phyloP scores from a whole-genome alignment of 2,113 vertebrate species.

The Cinclus mexicanus region DNA sequence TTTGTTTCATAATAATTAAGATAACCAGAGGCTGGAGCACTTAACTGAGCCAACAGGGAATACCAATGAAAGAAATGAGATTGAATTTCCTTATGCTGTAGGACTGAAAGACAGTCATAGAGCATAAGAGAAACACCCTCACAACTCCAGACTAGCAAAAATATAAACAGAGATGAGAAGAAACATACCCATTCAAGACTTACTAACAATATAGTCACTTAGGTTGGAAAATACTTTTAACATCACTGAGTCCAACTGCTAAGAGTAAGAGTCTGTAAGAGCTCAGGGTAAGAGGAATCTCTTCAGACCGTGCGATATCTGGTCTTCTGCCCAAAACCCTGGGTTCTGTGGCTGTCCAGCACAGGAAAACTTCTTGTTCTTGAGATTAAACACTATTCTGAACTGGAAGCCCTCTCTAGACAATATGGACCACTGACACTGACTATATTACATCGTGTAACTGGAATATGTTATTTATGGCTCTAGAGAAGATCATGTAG shows the following conservation, averaged over 20 bases:
- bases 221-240: neutral
- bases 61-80: neutral
- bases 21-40: neutral
- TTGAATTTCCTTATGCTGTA: neutral
- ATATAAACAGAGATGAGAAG: neutral
- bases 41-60: neutral
- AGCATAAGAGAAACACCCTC: neutral
- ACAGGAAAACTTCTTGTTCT: neutral
- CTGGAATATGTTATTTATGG: neutral
- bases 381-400: neutral
- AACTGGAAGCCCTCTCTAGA: neutral
- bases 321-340: neutral
- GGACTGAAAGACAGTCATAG: neutral
- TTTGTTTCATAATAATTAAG: neutral
- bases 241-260: neutral
- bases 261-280: neutral
- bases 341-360: neutral
- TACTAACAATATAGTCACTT: neutral
- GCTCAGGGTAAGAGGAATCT: neutral
- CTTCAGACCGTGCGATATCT: neutral
- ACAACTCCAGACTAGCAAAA: neutral
- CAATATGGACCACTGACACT: neutral
- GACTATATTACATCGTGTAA: neutral
- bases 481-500: neutral
- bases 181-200: neutral